Base-by-base conservation (phyloP, 2,113 vertebrate species). In the Calyptomena viridis region DNA sequence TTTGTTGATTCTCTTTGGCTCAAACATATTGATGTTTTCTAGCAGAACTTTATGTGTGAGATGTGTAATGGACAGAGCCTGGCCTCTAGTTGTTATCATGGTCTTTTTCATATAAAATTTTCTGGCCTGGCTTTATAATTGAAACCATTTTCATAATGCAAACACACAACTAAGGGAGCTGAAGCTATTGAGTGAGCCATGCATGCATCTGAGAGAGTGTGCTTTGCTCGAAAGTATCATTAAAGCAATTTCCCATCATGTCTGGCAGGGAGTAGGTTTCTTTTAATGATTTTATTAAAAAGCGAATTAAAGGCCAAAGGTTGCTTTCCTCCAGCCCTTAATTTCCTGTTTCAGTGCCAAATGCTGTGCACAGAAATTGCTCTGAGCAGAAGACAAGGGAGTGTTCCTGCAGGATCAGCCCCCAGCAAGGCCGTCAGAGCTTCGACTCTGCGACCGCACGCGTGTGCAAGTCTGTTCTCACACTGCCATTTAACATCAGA, bases 251-350 rank as follows among this genome's bases (percentile, higher is more conserved):
- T 88, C 95, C 94, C 89, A 97, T 88, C 87, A 89, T 85, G 84
- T 96, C 96, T 97, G 91, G 89, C 87, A 94, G 84, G 59, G 94
- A 96, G 83, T 62, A 68, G 89, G 84, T 89, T 90, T 91, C 90
- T 96, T 95, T 86, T 95, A 97, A 97, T 97, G 95, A 95, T 97
- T 98, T 98, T 98, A 98, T 98, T 98, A 96, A 97, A 97, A 97
- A 97, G 93, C 87, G 95, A 97, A 98, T 97, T 97, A 97, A 98
- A 97, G 95, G 96, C 91, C 97, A 97, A 95, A 97, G 94, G 97
- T 96, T 95, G 95, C 90, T 97, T 97, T 97, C 90, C 92, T 96
- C 87, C 87, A 95, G 96, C 78, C 93, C 95, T 98, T 97, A 97
- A 98, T 98, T 98, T 98, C 97, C 97, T 97, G 95, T 93, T 91